Evolutionary conservation across 2,888 invertebrate genomes (phyloP).

Genomic region (Clivina fossor): DNA sequence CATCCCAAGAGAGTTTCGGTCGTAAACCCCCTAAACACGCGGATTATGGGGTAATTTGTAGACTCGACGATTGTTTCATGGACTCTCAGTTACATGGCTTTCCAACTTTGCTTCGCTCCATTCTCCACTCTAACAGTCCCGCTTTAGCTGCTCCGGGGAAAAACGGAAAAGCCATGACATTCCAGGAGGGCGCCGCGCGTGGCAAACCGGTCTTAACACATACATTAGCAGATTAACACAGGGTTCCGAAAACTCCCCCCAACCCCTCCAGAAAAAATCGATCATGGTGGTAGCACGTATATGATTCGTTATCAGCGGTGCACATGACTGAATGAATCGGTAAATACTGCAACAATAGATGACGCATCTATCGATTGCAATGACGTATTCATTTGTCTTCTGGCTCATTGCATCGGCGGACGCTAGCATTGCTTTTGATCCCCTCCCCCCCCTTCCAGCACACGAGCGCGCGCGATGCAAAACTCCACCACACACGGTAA

Average conservation of each 20-base stretch:
- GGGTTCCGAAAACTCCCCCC: too few species aligned
- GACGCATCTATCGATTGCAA: conserved; percentile 48
- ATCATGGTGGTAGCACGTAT: conserved; percentile 6
- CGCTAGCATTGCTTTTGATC: too few species aligned
- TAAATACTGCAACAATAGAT: conserved; percentile 46
- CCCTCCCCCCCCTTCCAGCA: too few species aligned
- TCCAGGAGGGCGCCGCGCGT: too few species aligned
- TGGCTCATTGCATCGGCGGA: conserved; percentile 44
- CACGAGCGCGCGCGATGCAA: too few species aligned
- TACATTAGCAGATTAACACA: conserved; percentile 35
- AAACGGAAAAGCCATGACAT: too few species aligned
- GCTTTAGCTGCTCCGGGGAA: too few species aligned
- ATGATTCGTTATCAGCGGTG: conserved; percentile 27
- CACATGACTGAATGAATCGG: conserved; percentile 25
- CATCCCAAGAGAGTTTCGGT: conserved; percentile 21
- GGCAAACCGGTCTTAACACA: conserved; percentile 33
- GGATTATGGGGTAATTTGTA: conserved; percentile 45
- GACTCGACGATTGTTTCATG: conserved; percentile 44
- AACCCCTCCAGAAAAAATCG: too few species aligned
- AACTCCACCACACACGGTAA: too few species aligned
- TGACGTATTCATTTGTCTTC: conserved; percentile 52
- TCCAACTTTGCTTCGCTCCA: conserved; percentile 29
- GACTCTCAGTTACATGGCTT: conserved; percentile 33
- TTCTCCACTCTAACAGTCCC: too few species aligned
- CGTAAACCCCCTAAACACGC: conserved; percentile 30